Base-by-base conservation (phyloP, 2,888 invertebrate genomes). In the Drosophila quinaria region DNA sequence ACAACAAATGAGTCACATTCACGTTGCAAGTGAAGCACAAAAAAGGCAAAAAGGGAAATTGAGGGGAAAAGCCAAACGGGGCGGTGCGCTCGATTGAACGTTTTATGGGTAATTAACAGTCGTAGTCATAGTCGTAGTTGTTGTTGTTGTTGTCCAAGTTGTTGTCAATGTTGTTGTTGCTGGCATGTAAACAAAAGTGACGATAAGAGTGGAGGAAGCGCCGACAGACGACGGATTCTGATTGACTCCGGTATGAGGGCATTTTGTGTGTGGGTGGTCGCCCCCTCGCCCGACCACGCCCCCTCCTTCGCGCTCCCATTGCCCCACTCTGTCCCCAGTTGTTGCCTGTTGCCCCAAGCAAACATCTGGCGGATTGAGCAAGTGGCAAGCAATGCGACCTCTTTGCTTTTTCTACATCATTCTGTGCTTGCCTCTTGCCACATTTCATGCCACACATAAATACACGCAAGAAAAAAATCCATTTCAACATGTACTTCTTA, bases 351-450 rank as follows among this genome's bases (percentile, higher is more conserved):
- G 42, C 50, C 33, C 11, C 22, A 22, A 22, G 25, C 33, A 42
- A 29, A 37, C 76, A 76, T 78, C 79, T 74, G 76, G 64, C 64
- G 39, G 70, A 70, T 76, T 70, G 59, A 51, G 76, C 76, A 79
- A 76, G 74, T 70, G 69, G 70, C 69, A 56, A 64, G 55, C 33
- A 29, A 33, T 61, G 75, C 55, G 63, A 59, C 73, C 44, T 60
- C 51, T 63, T 73, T 44, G 55, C 31, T 17, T 39, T 29, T 29
- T 13, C 29, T 17, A 15, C 10, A 15, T 47, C 9, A 4, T 46
- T 25, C 25, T n/a, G 4, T 19, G 15, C 49, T 66, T 46, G 35
- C 19, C 47, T 37, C 55, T 52, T 70, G 55, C 65, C 11, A 55
- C 60, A 70, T 22, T 56, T 25, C 25, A 15, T 22, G 31, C 46